Evolutionary conservation across 2,888 invertebrate species (phyloP), one percentile per base, ranked within the genome.

Genomic region (Thymelicus acteon): DNA sequence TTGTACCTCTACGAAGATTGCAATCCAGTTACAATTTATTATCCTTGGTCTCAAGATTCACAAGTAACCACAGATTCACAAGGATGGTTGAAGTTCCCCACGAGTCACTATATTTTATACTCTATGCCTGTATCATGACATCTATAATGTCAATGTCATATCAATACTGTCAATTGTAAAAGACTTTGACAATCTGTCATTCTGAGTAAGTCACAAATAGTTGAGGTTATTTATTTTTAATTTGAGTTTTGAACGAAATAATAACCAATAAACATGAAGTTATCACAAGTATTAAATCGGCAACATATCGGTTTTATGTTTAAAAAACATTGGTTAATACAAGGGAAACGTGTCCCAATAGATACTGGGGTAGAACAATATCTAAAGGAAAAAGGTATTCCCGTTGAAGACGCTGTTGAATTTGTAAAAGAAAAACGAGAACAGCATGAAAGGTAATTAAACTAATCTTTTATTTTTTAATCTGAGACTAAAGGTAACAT

Each of bases 221-320:
- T 57, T 49, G 60, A 57, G 60, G 44, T 67, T 58, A 57, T 49
- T 37, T 52, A 2, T 37, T 31, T 12, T 31, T 40, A 73, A 73
- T 72, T 31, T 31, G 3, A 64, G 65, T 68, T 44, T 57, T 60
- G 19, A 24, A 13, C 7, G 15, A 15, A n/a, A 64, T 48, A 13
- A 72, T 58, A 72, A 65, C 44, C 71, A 72, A 8, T 24, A 72
- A 88, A 84, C 85, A 97, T 97, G 97, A 95, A 95, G 77, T 77
- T 96, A 54, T 95, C 96, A 13, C 92, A 92, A 73, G 88, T 94
- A 73, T 87, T 97, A 76, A 93, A 87, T 71, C 92, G 95, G 44
- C 96, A 97, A 80, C 96, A 97, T 82, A 94, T 97, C 76, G 96
- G 95, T 60, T 95, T 96, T 92, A 95, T 95, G 92, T 95, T 96